phyloP scores from a whole-genome alignment of 2,888 invertebrate genomes.

The Apoderus coryli region DNA sequence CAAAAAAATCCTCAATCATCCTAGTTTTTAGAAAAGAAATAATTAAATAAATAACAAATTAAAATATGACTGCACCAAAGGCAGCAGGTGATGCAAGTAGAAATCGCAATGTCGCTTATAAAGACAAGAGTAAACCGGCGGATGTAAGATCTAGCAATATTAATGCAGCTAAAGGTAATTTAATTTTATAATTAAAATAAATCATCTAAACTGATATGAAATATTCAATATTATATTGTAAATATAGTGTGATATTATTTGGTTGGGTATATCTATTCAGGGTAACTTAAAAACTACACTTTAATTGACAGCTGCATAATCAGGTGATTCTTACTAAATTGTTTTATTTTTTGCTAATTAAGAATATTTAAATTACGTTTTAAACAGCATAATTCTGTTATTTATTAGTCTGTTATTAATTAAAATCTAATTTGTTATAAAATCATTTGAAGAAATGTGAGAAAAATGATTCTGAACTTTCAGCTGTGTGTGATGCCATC shows the following conservation, averaged over 20 bases:
- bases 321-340: too few relatives aligned
- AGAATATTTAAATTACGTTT: too few relatives aligned
- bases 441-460: constrained; percentile 3
- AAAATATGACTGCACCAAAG: constrained; percentile 33
- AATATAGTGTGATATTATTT: too few relatives aligned
- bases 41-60: not conserved
- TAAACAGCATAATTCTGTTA: too few relatives aligned
- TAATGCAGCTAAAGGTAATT: constrained; percentile 89
- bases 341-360: too few relatives aligned
- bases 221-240: constrained; percentile 1
- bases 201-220: constrained; percentile 5
- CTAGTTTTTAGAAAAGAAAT: constrained; percentile 2
- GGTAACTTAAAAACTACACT: too few relatives aligned
- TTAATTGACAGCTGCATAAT: too few relatives aligned
- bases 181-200: constrained; percentile 7
- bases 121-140: constrained; percentile 85
- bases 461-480: constrained; percentile 27
- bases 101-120: constrained; percentile 47
- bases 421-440: too few relatives aligned
- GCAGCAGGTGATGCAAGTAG: constrained; percentile 34
- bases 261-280: too few relatives aligned
- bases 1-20: constrained; percentile 1
- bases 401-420: too few relatives aligned
- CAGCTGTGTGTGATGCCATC: constrained; percentile 97
- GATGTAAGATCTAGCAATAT: constrained; percentile 94